Evolutionary conservation across 2,797 vertebrate genomes (phyloP).

Genomic region (Orientallactaga sibirica): DNA sequence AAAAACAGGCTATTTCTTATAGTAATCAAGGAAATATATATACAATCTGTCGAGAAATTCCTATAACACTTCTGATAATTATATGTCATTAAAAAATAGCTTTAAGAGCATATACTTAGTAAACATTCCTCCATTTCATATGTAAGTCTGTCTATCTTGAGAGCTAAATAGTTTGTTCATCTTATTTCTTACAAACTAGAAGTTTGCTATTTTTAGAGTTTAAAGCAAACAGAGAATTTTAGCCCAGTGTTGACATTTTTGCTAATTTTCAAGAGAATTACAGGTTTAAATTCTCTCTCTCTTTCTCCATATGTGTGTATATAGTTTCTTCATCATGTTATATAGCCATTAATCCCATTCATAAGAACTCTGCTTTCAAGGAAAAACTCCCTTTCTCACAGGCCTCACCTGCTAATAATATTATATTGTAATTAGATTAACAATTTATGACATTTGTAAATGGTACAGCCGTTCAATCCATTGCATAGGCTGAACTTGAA

Average conservation of each 20-base stretch:
- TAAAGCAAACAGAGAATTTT: neutral
- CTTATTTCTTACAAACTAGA: neutral
- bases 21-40: neutral
- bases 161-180: neutral
- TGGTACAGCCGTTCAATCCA: neutral
- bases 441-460: neutral
- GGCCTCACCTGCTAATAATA: neutral
- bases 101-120: constrained; percentile 5
- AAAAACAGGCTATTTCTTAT: neutral
- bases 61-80: neutral
- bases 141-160: constrained; percentile 4
- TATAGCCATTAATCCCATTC: neutral
- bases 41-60: constrained; percentile 2
- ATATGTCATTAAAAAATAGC: constrained; percentile 10
- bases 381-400: neutral
- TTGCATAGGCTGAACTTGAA: neutral
- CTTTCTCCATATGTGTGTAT: too few relatives aligned
- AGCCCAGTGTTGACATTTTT: neutral
- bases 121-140: neutral
- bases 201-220: constrained; percentile 25
- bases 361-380: neutral
- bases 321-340: too few relatives aligned
- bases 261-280: neutral
- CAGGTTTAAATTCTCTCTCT: neutral
- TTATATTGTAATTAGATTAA: neutral